These are phyloP conservation scores for Oscheius sp. DNA, from an alignment of 2,888 invertebrate species.

Conservation along the genomic window DNA sequence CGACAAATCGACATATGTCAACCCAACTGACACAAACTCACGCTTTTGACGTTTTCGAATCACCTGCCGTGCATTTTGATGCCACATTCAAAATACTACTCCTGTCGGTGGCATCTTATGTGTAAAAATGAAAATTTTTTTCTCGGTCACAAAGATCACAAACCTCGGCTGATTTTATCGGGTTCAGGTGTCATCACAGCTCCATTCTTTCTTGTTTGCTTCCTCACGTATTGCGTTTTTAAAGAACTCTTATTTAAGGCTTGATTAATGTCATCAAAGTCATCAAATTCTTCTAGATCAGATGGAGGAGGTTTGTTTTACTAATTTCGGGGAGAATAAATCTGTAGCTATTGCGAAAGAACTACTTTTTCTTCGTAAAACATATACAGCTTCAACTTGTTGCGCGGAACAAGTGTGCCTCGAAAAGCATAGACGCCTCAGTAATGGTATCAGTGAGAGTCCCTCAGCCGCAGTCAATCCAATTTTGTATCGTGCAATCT, in stretches of 20 bases:
- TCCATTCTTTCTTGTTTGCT: slow-evolving; percentile 4
- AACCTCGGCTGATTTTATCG: slow-evolving; percentile 19
- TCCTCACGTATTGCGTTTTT: slow-evolving; percentile 5
- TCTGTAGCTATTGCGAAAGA: no score
- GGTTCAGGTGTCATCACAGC: neutral
- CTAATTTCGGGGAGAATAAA: no score
- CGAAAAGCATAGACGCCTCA: slow-evolving; percentile 9
- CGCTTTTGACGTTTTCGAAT: slow-evolving; percentile 23
- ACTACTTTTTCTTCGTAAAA: no score
- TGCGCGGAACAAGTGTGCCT: neutral
- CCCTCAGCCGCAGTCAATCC: slow-evolving; percentile 21
- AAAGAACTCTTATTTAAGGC: neutral
- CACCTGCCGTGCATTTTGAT: slow-evolving; percentile 20
- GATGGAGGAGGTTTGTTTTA: neutral
- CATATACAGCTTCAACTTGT: neutral
- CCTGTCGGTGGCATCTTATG: no score
- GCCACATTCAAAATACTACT: neutral
- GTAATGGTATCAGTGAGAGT: slow-evolving; percentile 22
- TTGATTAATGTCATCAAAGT: slow-evolving; percentile 21
- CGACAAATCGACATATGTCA: slow-evolving; percentile 20
- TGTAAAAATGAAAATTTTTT: neutral
- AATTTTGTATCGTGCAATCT: slow-evolving; percentile 32
- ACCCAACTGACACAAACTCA: slow-evolving; percentile 4
- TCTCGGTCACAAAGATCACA: neutral
- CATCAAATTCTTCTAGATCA: slow-evolving; percentile 1